A percentile compares a stretch with the other conserved stretches of the same genome.
Conservation (phyloP, 2,888 invertebrate species). For the Sphaerophoria rueppellii region DNA sequence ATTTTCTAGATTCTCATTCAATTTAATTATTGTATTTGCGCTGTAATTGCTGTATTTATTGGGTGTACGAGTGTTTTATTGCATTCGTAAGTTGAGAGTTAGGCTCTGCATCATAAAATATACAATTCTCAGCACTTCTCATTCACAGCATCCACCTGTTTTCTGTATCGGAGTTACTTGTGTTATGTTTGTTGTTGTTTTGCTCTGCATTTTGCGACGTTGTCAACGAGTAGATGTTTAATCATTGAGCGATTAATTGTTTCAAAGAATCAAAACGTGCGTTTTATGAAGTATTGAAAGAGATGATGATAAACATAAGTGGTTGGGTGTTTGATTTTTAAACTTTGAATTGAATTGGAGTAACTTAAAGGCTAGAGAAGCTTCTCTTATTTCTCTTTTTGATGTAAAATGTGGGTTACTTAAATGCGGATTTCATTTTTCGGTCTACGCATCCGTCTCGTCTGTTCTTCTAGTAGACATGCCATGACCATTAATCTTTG, state of each 20-base stretch:
- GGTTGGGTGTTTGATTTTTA: neutral
- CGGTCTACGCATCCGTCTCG: too few relatives aligned
- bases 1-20: constrained; percentile 4
- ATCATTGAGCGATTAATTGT: neutral
- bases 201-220: neutral
- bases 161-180: neutral
- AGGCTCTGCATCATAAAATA: constrained; percentile 29
- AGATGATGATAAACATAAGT: neutral
- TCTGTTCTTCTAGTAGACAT: too few relatives aligned
- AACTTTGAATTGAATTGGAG: too few relatives aligned
- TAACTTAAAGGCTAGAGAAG: too few relatives aligned
- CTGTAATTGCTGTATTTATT: neutral
- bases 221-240: neutral
- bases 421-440: too few relatives aligned
- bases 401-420: too few relatives aligned
- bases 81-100: neutral
- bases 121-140: too few relatives aligned
- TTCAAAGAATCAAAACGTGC: constrained; percentile 12
- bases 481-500: too few relatives aligned
- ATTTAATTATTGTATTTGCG: neutral
- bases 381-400: too few relatives aligned
- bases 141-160: constrained; percentile 53
- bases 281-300: neutral
- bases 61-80: neutral
- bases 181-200: constrained; percentile 24